phyloP scores from a whole-genome alignment of 2,797 vertebrate genomes.

The Clamator glandarius region DNA sequence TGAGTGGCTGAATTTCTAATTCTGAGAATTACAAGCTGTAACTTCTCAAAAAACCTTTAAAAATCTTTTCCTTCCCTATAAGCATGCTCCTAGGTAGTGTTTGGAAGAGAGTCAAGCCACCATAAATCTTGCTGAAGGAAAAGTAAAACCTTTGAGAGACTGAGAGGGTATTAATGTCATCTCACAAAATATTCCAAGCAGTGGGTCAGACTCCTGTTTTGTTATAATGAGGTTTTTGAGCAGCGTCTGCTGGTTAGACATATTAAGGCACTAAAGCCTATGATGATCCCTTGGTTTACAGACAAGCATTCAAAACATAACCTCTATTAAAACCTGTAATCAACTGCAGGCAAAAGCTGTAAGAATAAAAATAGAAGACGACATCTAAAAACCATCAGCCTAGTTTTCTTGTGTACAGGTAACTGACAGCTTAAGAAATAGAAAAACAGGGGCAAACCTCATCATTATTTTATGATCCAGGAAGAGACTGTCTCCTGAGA shows the following conservation, averaged over 20 bases:
- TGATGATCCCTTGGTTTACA: background rate
- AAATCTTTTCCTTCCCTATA: background rate
- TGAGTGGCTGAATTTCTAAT: background rate
- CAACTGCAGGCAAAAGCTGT: background rate
- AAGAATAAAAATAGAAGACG: slow-evolving; percentile 26
- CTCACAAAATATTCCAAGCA: background rate
- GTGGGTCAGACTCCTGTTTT: background rate
- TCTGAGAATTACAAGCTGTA: background rate
- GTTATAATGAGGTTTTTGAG: background rate
- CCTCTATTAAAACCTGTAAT: background rate
- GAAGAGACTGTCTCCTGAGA: background rate
- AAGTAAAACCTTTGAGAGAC: background rate
- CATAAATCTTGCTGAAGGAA: background rate
- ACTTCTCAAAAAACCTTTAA: background rate
- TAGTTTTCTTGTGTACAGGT: background rate
- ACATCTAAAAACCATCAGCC: background rate
- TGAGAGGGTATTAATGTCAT: background rate
- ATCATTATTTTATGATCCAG: background rate
- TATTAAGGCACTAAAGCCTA: background rate
- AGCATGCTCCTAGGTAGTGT: background rate
- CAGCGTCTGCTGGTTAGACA: background rate
- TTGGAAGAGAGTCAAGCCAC: background rate
- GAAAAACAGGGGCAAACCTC: background rate
- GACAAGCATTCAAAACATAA: background rate
- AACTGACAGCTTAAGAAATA: background rate